Evolutionary conservation across 2,888 invertebrate genomes (phyloP).

Genomic region (Lasioglossum lativentre): DNA sequence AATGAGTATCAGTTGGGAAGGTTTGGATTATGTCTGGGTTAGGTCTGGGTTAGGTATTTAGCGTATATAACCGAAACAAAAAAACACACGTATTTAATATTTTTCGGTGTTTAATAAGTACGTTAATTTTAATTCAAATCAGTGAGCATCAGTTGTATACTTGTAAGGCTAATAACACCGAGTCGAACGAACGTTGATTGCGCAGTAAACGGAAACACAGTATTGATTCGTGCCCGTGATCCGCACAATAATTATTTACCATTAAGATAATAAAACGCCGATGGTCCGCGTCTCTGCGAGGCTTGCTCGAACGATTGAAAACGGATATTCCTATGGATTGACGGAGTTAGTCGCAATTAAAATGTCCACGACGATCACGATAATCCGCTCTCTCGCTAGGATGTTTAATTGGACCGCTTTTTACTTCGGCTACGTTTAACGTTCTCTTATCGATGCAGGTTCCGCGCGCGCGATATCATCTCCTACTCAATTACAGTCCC

Average conservation of each 20-base stretch:
- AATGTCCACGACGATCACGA: slow-evolving; percentile 16
- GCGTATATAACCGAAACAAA: too few species aligned
- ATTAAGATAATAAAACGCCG: not conserved
- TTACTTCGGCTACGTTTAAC: slow-evolving; percentile 29
- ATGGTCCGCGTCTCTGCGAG: not conserved
- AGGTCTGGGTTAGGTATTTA: too few species aligned
- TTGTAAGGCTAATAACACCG: too few species aligned
- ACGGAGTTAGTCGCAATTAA: slow-evolving; percentile 33
- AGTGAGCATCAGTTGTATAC: too few species aligned
- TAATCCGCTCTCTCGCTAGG: slow-evolving; percentile 25
- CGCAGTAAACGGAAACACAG: not conserved
- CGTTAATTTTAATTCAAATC: too few species aligned
- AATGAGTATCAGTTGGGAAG: too few species aligned
- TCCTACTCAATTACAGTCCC: slow-evolving; percentile 41
- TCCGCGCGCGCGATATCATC: slow-evolving; percentile 25
- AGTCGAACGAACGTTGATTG: not conserved
- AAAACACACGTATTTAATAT: too few species aligned
- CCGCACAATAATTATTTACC: not conserved
- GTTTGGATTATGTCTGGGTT: too few species aligned
- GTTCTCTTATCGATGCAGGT: slow-evolving; percentile 46
- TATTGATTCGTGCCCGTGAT: not conserved
- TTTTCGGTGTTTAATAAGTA: too few species aligned
- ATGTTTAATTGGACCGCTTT: slow-evolving; percentile 29
- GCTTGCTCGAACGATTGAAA: not conserved
- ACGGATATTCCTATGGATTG: not conserved